Evolutionary conservation across 2,113 vertebrate genomes (phyloP), one percentile per base, ranked within the genome.

Genomic region (Oreotrochilus melanogaster): DNA sequence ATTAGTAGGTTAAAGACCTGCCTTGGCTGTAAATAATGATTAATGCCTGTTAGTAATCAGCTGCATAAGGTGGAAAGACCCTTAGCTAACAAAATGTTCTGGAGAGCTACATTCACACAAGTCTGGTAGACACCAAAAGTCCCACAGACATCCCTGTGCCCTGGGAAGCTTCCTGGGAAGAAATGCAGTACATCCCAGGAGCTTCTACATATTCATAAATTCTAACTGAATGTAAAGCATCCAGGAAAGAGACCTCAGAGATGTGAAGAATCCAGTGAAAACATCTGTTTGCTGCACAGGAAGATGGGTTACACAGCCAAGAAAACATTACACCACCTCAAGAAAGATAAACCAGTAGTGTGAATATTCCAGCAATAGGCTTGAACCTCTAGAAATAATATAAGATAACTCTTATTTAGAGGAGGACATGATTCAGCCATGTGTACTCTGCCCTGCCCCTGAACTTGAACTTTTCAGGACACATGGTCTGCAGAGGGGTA

Each of bases 171-270:
- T 5, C 0, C 50, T 93, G 66, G 78, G 85, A 97, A 93, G 87
- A 96, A 96, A 86, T 19, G 60, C 85, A 89, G 71, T 60, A 86
- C 56, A 94, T 89, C 96, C 94, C 92, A 94, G 94, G 89, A 94
- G 33, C 70, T 94, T 92, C 78, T 86, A 86, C 89, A 86, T 85
- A 88, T 97, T 92, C 87, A 96, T 95, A 94, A 95, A 96, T 94
- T 95, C 92, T 89, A 89, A 73, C 65, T 91, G 84, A 93, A 95
- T 91, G 91, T 79, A 82, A 95, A 97, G 72, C 81, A 94, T 94
- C 84, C 95, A 96, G 93, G 92, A 88, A 96, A 80, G 53, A 88
- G 91, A 92, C 92, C 86, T 97, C 85, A 96, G 96, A 89, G 91
- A 96, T 96, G 93, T 3, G 4, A 89, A 48, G 92, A 97, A 96